phyloP scores from a whole-genome alignment of 2,797 vertebrate species.

The Halcyon chelicuti region DNA sequence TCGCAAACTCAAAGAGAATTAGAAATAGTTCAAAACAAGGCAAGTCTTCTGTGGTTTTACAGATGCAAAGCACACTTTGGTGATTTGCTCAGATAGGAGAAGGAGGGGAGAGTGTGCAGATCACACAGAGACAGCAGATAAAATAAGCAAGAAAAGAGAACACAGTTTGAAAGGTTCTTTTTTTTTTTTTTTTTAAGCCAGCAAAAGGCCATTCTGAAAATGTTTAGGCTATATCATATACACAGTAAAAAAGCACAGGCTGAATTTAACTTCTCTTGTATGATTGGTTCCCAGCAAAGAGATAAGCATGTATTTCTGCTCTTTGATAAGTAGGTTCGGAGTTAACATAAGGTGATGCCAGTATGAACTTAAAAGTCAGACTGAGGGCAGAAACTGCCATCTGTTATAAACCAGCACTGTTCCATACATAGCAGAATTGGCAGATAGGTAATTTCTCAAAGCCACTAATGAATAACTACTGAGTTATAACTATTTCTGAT shows the following conservation, averaged over 20 bases:
- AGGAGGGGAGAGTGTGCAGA: neutral
- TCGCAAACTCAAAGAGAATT: neutral
- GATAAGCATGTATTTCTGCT: neutral
- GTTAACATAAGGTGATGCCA: neutral
- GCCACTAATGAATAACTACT: neutral
- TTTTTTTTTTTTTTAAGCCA: neutral
- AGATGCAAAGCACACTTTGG: neutral
- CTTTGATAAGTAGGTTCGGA: neutral
- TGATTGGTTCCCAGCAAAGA: neutral
- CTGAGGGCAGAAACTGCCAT: neutral
- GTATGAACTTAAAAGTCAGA: neutral
- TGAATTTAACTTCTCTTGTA: neutral
- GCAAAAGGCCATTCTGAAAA: neutral
- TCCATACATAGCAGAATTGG: neutral
- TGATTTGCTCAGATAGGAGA: neutral
- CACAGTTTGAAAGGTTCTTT: neutral
- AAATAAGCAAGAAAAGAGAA: neutral
- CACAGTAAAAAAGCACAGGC: neutral
- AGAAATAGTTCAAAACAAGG: neutral
- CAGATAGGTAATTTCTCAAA: neutral
- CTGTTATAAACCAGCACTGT: neutral
- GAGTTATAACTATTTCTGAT: neutral
- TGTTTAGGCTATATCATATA: neutral
- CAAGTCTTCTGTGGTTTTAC: neutral
- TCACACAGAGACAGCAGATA: neutral